Percentiles rank a stretch among this genome's conserved stretches.
Evolutionary conservation across 1,140 invertebrate genomes (phyloP).

Genomic region (Cydia strobilella): DNA sequence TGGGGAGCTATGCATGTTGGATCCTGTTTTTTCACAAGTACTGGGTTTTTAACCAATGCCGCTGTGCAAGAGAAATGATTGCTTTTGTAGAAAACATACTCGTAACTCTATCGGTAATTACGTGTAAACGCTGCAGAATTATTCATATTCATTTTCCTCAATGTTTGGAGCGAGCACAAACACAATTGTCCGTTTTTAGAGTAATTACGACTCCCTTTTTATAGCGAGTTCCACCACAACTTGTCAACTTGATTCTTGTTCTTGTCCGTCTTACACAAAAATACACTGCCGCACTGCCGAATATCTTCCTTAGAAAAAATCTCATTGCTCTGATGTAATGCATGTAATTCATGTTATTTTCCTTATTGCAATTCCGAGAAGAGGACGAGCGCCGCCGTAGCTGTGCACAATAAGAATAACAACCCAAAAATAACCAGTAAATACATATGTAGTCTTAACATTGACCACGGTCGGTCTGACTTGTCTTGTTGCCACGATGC

Average conservation of each 20-base stretch:
- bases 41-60: neutral
- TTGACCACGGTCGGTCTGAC: neutral
- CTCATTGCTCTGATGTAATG: too few species aligned
- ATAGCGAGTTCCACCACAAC: too few species aligned
- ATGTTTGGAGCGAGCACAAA: neutral
- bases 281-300: too few species aligned
- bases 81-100: neutral
- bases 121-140: neutral
- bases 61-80: neutral
- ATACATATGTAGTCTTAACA: neutral
- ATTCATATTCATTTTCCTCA: neutral
- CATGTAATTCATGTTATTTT: neutral
- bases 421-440: neutral
- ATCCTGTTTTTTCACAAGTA: slow-evolving; percentile 7
- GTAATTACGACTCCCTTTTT: neutral
- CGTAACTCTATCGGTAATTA: too few species aligned
- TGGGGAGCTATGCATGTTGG: slow-evolving; percentile 22
- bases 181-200: neutral
- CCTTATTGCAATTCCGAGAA: neutral
- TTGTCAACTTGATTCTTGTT: too few species aligned
- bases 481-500: neutral
- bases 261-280: too few species aligned
- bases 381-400: neutral
- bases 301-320: too few species aligned
- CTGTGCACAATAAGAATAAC: neutral